Base-by-base conservation (phyloP, 2,113 vertebrate species). In the Corythaixoides concolor region DNA sequence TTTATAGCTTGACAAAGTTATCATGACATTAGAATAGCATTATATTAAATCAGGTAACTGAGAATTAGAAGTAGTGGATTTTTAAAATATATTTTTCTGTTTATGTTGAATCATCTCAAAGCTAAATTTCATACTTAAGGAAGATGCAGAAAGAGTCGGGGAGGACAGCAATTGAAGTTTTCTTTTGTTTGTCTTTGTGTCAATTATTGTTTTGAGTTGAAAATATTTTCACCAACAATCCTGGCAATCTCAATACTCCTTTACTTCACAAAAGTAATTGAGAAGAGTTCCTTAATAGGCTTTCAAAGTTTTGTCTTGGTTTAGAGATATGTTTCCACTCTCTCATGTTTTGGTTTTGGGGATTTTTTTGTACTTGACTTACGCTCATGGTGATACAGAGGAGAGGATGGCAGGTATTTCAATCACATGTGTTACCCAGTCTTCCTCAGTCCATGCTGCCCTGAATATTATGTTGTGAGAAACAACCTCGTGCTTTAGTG, bases 11-110 rank as follows among this genome's bases (percentile, higher is more conserved):
- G 74, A 47, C 55, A 49, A 88, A 94, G 66, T 88, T 74, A 58
- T 32, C 7, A 16, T 63, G 75, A 69, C 72, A 76, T 92, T 89
- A 96, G 95, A 87, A 67, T 16, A 88, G 15, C 19, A 22, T 78
- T 72, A 24, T 47, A 30, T 60, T 41, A 45, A 70, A 50, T 43
- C 8, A 82, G 7, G 6, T 84, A 35, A 47, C 41, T 77, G 49
- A 60, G 17, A 21, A 55, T 58, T 73, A 62, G 24, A 85, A 52
- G 5, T 30, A 35, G 35, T 70, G 43, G 6, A 30, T 89, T 94
- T 86, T 14, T 18, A 13, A 21, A 62, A 5, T 18, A 2, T 32
- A 28, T 62, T 81, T 88, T 86, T 79, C 20, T 50, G 5, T 35
- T 5, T 55, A 12, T n/a, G 3, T 32, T 88, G 37, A 62, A 69